Base-by-base conservation (phyloP, 1,140 invertebrate genomes). In the Drosophila sulfurigaster region DNA sequence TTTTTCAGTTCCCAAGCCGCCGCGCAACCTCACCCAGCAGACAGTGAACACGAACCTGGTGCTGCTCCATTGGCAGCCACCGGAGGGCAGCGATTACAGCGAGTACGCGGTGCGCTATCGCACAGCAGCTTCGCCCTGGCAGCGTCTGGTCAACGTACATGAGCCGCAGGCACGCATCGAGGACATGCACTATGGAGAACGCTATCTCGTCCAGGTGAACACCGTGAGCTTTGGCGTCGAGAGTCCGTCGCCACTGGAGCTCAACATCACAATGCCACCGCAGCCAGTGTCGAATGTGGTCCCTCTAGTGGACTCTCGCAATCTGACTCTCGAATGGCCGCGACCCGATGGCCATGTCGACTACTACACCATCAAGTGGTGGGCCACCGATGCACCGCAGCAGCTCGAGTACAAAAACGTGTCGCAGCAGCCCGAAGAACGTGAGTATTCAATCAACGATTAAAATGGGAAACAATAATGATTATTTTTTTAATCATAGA, bases 321-420 rank as follows among this genome's bases (percentile, higher is more conserved):
- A 98, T 93, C 95, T 98, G 8, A 98, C 97, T 5, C 94, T 99
- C 48, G 96, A 97, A 92, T 98, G 97, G 96, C 95, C 95, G 2
- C 93, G 96, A 13, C 97, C 97, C 5, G 95, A 96, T 81, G 97
- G 97, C 13, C 94, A 96, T 70, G 96, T 98, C 6, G 97, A 98
- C 90, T 95, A 94, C 54, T 98, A 98, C 91, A 94, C 95, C n/a
- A 94, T 97, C 35, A 94, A 94, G 75, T 97, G 96, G 96, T 95
- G 95, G 95, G 93, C 94, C 16, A 92, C 93, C 0, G 94, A 94
- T 2, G 94, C 93, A 0, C 93, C 93, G 0, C 94, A 94, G 32
- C 28, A 64, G 51, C 48, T 52, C 6, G 69, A 72, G 8, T 66
- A 72, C 52, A 77, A 77, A 25, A 75, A 76, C 10, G 69, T 76